A percentile compares a stretch with the other conserved stretches of the same genome.
Conservation (phyloP, 1,140 invertebrate species). For the Drosophila melanica region DNA sequence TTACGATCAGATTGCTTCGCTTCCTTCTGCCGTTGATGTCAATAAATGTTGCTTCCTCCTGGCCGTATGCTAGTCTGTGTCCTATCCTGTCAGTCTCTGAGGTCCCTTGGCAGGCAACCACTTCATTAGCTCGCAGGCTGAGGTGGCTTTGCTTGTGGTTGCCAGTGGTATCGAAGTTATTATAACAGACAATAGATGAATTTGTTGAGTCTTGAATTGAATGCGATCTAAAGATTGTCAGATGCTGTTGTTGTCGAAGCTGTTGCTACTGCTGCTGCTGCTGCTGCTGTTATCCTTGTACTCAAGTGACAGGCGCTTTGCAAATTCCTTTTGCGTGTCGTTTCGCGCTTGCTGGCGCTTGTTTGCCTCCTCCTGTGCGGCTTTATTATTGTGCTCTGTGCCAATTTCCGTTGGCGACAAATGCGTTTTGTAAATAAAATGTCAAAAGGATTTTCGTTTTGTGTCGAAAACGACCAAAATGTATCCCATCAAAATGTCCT, state of each 20-base stretch:
- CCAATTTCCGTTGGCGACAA: constrained; percentile 76
- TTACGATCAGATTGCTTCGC: constrained; percentile 17
- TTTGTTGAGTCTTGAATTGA: neutral
- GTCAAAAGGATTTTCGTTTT: constrained; percentile 71
- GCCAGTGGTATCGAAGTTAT: constrained; percentile 2
- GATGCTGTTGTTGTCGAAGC: neutral
- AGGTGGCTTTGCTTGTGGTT: neutral
- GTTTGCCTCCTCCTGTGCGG: constrained; percentile 54
- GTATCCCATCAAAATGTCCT: constrained; percentile 43
- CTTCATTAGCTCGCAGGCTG: constrained; percentile 16
- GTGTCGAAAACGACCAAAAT: constrained; percentile 44
- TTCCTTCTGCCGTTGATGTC: constrained; percentile 1
- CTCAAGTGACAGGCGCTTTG: constrained; percentile 9
- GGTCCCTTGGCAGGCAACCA: neutral
- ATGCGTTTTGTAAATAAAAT: constrained; percentile 80
- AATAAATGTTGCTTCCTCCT: constrained; percentile 8
- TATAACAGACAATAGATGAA: constrained; percentile 2
- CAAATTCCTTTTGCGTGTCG: constrained; percentile 21
- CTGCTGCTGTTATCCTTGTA: constrained; percentile 25
- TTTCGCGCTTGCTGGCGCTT: constrained; percentile 44
- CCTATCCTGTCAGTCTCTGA: constrained; percentile 1
- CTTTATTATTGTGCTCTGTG: constrained; percentile 76
- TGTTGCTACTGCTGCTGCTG: neutral
- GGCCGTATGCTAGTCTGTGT: constrained; percentile 1
- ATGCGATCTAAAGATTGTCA: neutral